phyloP scores from a whole-genome alignment of 2,113 vertebrate genomes.

The Opisthocomus hoazin region DNA sequence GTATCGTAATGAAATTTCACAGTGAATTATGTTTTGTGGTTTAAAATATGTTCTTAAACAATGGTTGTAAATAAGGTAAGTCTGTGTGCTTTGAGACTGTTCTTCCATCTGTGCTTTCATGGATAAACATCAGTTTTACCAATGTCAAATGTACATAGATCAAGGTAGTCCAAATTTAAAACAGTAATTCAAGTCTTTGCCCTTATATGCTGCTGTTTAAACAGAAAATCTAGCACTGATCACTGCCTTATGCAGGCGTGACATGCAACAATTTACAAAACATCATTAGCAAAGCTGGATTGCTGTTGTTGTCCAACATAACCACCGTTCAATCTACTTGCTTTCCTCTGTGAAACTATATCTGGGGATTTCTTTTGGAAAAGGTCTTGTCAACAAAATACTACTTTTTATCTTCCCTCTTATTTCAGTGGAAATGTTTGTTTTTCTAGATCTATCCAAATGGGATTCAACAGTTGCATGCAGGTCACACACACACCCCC shows the following conservation, averaged over 20 bases:
- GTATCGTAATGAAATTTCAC: background rate
- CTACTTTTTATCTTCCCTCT: background rate
- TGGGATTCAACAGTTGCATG: background rate
- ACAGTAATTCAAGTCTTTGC: background rate
- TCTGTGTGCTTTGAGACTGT: background rate
- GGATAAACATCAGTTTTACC: background rate
- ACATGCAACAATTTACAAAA: background rate
- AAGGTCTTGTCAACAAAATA: background rate
- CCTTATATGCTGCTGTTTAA: background rate
- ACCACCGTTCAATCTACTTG: background rate
- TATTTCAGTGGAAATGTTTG: background rate
- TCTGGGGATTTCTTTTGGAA: background rate
- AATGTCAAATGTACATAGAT: background rate
- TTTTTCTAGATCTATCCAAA: background rate
- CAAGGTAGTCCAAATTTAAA: background rate
- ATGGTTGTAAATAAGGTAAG: background rate
- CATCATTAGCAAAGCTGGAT: background rate
- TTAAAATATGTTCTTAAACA: background rate
- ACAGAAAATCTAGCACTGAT: background rate
- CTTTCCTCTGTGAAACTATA: background rate
- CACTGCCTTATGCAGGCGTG: background rate
- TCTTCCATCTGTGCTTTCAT: background rate
- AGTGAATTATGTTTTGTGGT: background rate
- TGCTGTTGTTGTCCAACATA: background rate
- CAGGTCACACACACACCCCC: background rate